These are phyloP conservation scores for Cylindroiulus punctatus DNA, from an alignment of 2,888 invertebrate genomes.

Conservation along the genomic window DNA sequence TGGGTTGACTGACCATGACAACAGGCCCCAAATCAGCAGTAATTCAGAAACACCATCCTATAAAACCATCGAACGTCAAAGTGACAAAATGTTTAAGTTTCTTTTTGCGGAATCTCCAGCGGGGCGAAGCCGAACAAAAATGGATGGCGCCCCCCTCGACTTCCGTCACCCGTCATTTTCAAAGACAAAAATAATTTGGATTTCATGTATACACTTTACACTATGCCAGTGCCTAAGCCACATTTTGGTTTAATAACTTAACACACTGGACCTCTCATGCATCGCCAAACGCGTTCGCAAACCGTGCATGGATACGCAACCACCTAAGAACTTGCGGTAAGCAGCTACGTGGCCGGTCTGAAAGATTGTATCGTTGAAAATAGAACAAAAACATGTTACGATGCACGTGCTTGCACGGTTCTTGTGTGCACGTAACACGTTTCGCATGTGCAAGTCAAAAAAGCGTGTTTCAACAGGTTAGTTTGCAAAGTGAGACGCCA, in stretches of 20 bases:
- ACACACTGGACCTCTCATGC: background rate
- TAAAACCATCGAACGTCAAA: too few relatives aligned
- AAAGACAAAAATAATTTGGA: background rate
- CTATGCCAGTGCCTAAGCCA: background rate
- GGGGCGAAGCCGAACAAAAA: background rate
- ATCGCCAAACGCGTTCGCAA: background rate
- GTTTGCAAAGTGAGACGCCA: too few relatives aligned
- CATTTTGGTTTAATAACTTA: background rate
- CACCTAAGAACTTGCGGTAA: background rate
- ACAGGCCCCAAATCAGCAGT: background rate
- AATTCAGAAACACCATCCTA: background rate
- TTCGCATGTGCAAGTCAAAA: too few relatives aligned
- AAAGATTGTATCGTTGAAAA: too few relatives aligned
- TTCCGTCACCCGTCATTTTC: background rate
- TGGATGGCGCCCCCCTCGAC: background rate
- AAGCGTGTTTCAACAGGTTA: too few relatives aligned
- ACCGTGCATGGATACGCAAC: background rate
- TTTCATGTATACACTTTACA: constrained; percentile 36
- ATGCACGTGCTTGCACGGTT: too few relatives aligned
- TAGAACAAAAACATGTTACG: too few relatives aligned
- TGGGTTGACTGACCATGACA: background rate
- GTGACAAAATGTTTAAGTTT: background rate
- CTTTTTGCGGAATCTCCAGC: background rate
- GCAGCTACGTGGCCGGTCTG: background rate
- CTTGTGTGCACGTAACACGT: too few relatives aligned